Evolutionary conservation across 2,113 vertebrate species (phyloP).

Genomic region (Hemicordylus capensis): DNA sequence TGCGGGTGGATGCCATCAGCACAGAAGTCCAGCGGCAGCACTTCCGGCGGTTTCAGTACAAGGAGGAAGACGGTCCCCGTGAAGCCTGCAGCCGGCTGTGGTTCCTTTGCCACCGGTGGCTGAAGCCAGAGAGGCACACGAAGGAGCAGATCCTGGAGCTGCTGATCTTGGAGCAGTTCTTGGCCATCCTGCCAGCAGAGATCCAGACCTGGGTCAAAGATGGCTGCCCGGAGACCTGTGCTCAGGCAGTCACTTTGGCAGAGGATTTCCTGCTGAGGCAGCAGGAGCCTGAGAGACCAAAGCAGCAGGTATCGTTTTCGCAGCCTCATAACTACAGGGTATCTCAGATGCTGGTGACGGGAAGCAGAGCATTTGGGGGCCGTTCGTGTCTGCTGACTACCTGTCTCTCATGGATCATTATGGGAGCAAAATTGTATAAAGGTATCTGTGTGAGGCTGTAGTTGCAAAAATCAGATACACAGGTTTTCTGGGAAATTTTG

Average conservation of each 20-base stretch:
- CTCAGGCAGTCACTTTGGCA: conserved; percentile 64
- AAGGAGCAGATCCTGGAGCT: too few relatives aligned
- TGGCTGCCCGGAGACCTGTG: conserved; percentile 39
- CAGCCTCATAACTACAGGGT: too few relatives aligned
- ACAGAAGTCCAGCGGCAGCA: conserved; percentile 53
- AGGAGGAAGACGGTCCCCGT: conserved; percentile 42
- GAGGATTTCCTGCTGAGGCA: conserved; percentile 62
- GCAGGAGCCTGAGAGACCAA: conserved; percentile 38
- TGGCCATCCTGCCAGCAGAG: conserved; percentile 41
- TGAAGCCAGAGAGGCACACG: too few relatives aligned
- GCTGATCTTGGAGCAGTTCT: conserved; percentile 70
- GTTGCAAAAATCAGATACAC: too few relatives aligned
- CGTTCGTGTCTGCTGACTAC: not conserved
- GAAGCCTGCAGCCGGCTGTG: conserved; percentile 71
- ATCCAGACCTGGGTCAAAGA: conserved; percentile 50
- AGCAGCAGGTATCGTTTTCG: conserved; percentile 47
- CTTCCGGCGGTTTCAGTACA: conserved; percentile 63
- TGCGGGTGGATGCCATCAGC: conserved; percentile 39
- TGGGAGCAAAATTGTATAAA: not conserved
- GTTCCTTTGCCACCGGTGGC: conserved; percentile 70
- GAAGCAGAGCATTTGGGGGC: not conserved
- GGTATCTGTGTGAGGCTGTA: not conserved
- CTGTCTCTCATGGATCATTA: not conserved
- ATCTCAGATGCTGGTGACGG: too few relatives aligned
- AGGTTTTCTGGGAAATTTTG: too few relatives aligned